Evolutionary conservation across 2,113 vertebrate genomes (phyloP).

Genomic region (Tichodroma muraria): DNA sequence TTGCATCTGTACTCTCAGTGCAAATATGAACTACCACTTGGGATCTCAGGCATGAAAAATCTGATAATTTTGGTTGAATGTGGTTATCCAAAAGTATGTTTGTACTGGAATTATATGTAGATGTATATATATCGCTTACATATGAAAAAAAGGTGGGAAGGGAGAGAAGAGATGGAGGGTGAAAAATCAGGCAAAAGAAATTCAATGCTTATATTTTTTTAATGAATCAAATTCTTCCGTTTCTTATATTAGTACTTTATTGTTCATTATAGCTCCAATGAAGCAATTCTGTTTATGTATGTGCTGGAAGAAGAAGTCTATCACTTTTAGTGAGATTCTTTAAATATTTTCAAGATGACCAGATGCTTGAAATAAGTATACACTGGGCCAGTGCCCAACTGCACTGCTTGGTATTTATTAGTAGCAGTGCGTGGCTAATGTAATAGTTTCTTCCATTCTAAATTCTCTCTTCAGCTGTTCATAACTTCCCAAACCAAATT

Average conservation of each 20-base stretch:
- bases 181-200: neutral
- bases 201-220: neutral
- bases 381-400: neutral
- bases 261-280: neutral
- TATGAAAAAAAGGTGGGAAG: neutral
- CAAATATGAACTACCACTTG: constrained; percentile 43
- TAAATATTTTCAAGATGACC: neutral
- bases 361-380: neutral
- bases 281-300: neutral
- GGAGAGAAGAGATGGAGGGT: neutral
- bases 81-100: constrained; percentile 70
- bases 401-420: neutral
- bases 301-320: neutral
- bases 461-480: neutral
- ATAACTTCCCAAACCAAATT: neutral
- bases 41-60: constrained; percentile 70
- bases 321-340: neutral
- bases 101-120: constrained; percentile 23
- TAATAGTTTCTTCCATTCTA: neutral
- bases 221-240: neutral
- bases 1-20: constrained; percentile 43
- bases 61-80: constrained; percentile 65
- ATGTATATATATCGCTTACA: neutral
- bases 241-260: neutral
- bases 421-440: neutral